Evolutionary conservation across 92 coral and sea anemone species (phyloP).

Genomic region (Epizoanthus stellaris): DNA sequence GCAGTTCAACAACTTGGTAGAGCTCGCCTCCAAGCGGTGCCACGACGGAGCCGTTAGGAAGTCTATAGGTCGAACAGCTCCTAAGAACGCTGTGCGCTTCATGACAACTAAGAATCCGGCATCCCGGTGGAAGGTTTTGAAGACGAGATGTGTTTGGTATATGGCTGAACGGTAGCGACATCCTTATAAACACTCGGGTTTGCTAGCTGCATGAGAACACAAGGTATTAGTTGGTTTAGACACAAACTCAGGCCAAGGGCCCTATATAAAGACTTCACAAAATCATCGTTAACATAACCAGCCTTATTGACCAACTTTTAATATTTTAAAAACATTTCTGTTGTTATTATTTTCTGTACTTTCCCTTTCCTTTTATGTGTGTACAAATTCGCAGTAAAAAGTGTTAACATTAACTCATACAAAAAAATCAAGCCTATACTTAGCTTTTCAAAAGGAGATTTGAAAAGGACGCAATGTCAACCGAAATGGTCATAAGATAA

Average conservation of each 20-base stretch:
- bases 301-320: too few species aligned
- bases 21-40: conserved; percentile 90
- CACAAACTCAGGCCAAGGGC: background rate
- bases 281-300: too few species aligned
- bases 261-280: background rate
- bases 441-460: background rate
- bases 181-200: background rate
- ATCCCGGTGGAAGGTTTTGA: conserved; percentile 87
- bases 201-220: background rate
- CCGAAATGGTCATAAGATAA: background rate
- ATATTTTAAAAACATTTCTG: background rate
- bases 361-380: background rate
- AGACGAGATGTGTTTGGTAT: conserved; percentile 48
- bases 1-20: conserved; percentile 89
- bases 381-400: background rate
- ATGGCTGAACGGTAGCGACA: conserved; percentile 21
- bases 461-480: background rate
- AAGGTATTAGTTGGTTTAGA: background rate
- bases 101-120: conserved; percentile 79
- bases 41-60: conserved; percentile 83
- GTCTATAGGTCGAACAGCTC: conserved; percentile 79
- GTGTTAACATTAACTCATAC: background rate
- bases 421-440: background rate
- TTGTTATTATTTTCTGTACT: background rate
- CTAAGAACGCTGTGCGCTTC: conserved; percentile 78